Evolutionary conservation across 2,797 vertebrate genomes (phyloP), one percentile per base, ranked within the genome.

Genomic region (Denticeps clupeoides): DNA sequence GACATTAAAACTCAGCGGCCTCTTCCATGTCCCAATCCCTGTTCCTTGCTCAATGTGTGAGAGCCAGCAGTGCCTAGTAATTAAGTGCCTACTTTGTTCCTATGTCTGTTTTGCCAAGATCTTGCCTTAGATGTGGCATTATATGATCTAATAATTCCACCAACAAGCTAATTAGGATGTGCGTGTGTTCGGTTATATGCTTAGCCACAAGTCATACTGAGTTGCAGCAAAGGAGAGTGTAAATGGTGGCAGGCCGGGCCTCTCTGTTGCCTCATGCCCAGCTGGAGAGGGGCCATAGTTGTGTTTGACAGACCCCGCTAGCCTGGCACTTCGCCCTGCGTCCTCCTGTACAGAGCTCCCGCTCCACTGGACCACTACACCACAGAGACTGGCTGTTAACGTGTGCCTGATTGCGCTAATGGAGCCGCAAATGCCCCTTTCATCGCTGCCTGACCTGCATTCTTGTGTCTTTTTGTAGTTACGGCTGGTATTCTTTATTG

Each of bases 1-100:
- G 78, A 82, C 77, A 79, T 77, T 79, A 81, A 70, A 80, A 79
- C 73, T 77, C 68, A 72, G 69, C 67, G 66, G 72, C 73, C 65
- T 67, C 47, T 60, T 45, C 62, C 58, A 15, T 27, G 25, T 10
- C 7, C 54, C 48, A 41, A 58, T 56, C 61, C 62, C 66, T 49
- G 54, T 60, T 68, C 73, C 68, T 67, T 65, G 40, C 75, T 81
- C 70, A 67, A 75, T 58, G 45, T 49, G 55, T 61, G 58, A 48
- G 56, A 77, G 75, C 79, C 76, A 78, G 70, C 69, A 45, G 55
- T 73, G 74, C 69, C 55, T 59, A 67, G 72, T 74, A 71, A 80
- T 77, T 77, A 72, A 78, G 71, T 71, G 74, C 62, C 63, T 54
- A 58, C 73, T 77, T 81, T 77, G 75, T 79, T 75, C 31, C 43